Base-by-base conservation (phyloP, 1,140 invertebrate genomes). In the Diorhabda elongata region DNA sequence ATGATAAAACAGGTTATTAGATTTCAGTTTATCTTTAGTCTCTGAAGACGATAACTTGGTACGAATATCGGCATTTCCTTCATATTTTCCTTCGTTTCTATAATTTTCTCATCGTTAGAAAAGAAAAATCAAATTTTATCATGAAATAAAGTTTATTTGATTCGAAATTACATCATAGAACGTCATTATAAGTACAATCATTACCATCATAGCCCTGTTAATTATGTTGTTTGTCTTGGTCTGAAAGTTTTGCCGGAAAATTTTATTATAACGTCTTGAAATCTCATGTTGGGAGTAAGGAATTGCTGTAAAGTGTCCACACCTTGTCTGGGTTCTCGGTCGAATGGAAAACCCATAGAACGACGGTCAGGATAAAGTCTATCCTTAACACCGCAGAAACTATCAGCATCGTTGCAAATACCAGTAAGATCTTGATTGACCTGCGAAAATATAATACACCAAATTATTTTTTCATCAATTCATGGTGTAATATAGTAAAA, bases 281-380 rank as follows among this genome's bases (percentile, higher is more conserved):
- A 78, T 42, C 81, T 81, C 89, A 92, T 92, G 79, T 92, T 92
- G 59, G 88, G 84, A 1, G 86, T 87, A 5, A 90, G 76, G 83
- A 91, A 91, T 75, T 89, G 85, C 2, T 77, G 70, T 44, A 91
- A 73, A 9, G 82, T 85, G 67, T 83, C 77, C 44, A 84, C 85
- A 42, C 82, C 84, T 8, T 77, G 57, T 61, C 84, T 77, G 2
- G 85, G 84, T 71, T 83, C 77, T 3, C 90, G 84, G 81, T 93
- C 91, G 82, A 93, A 92, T 52, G 91, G 91, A 84, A 85, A 93
- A 56, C 91, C 91, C 91, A 93, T 93, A 5, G 89, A 78, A 56
- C 87, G 83, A 5, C 82, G 81, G 81, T 93, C 91, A 0, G 91
- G 91, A 80, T 91, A 93, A 71, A 86, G 84, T 43, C 85, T 82